These are phyloP conservation scores for Phataginus tetradactyla DNA, from an alignment of 2,797 vertebrate species.

Conservation along the genomic window DNA sequence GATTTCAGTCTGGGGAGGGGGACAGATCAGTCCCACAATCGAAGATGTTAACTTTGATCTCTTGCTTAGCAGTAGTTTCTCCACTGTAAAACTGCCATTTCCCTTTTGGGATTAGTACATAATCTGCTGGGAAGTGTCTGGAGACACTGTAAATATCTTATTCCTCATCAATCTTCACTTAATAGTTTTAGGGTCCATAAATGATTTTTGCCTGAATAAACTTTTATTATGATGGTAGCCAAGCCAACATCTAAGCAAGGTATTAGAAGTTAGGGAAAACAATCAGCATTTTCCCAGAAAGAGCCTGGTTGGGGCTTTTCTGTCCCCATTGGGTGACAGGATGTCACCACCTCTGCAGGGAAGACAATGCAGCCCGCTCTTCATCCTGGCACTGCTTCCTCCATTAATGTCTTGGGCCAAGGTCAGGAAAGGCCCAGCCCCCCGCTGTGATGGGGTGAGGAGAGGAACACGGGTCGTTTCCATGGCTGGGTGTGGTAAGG, in stretches of 20 bases:
- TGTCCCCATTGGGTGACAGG: neutral
- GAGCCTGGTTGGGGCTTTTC: neutral
- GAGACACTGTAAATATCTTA: neutral
- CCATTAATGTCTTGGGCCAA: neutral
- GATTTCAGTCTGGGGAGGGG: neutral
- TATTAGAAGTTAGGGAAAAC: neutral
- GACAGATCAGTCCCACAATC: neutral
- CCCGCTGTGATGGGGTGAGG: neutral
- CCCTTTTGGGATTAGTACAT: neutral
- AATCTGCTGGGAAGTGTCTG: neutral
- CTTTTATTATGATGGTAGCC: neutral
- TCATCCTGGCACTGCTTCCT: neutral
- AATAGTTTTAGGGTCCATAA: neutral
- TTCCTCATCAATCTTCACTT: neutral
- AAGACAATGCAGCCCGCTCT: neutral
- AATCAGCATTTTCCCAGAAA: neutral
- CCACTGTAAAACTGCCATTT: neutral
- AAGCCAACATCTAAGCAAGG: neutral
- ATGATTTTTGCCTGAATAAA: neutral
- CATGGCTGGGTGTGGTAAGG: neutral
- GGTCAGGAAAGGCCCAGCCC: neutral
- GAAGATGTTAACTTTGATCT: neutral
- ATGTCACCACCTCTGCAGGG: neutral
- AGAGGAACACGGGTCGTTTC: neutral
- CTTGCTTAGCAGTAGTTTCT: neutral